A percentile compares a stretch with the other conserved stretches of the same genome.
Evolutionary conservation across 2,888 invertebrate species (phyloP).

Genomic region (Athetis lepigone): DNA sequence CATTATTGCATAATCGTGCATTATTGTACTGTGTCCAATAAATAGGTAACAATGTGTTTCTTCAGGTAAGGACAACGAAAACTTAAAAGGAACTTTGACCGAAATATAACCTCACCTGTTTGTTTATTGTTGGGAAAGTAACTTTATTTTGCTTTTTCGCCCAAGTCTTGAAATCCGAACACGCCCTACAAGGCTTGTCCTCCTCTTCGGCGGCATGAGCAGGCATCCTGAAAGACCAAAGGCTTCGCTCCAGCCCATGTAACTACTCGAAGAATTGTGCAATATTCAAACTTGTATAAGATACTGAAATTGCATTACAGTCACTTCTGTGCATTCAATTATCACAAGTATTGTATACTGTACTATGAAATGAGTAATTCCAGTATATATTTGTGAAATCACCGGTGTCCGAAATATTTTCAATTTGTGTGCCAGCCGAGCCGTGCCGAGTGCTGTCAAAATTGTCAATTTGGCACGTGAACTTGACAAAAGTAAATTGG

Average conservation of each 20-base stretch:
- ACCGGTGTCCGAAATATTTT: conserved; percentile 51
- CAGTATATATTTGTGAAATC: conserved; percentile 32
- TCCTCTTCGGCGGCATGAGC: conserved; percentile 81
- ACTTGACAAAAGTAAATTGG: conserved; percentile 21
- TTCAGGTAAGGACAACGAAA: background rate
- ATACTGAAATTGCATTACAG: conserved; percentile 53
- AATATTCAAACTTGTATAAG: conserved; percentile 59
- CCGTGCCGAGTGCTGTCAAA: conserved; percentile 36
- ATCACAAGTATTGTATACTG: conserved; percentile 11
- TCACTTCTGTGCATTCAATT: conserved; percentile 16
- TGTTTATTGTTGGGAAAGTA: conserved; percentile 71
- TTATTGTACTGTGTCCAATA: background rate
- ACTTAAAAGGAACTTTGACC: conserved; percentile 52
- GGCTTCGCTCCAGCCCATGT: conserved; percentile 61
- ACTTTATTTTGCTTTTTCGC: conserved; percentile 91
- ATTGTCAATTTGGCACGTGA: conserved; percentile 36
- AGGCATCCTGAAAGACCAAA: conserved; percentile 73
- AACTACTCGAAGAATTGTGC: conserved; percentile 69
- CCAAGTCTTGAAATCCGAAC: conserved; percentile 94
- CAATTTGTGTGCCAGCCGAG: conserved; percentile 44
- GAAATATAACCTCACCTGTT: conserved; percentile 77
- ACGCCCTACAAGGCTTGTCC: conserved; percentile 92
- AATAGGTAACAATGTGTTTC: background rate
- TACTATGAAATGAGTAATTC: conserved; percentile 21
- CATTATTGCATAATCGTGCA: background rate